These are phyloP conservation scores for Paracentrotus lividus DNA, from an alignment of 53 echinoderm and acorn worm genomes.

Conservation along the genomic window DNA sequence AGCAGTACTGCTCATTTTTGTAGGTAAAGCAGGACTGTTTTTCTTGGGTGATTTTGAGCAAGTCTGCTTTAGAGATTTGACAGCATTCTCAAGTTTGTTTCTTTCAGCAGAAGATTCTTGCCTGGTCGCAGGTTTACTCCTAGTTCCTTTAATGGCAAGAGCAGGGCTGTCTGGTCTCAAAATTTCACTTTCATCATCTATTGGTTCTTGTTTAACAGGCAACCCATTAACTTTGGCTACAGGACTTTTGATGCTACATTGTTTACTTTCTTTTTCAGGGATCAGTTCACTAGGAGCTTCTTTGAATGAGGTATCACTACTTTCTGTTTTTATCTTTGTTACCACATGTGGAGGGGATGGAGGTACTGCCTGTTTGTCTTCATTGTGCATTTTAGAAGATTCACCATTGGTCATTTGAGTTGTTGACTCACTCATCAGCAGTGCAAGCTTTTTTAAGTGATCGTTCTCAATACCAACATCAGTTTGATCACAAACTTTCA, in stretches of 20 bases:
- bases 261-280: neutral
- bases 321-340: neutral
- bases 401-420: neutral
- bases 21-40: slow-evolving; percentile 2
- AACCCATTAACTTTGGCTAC: neutral
- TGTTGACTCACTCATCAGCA: neutral
- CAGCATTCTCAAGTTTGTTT: slow-evolving; percentile 10
- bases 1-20: neutral
- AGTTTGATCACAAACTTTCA: neutral
- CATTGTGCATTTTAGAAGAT: neutral
- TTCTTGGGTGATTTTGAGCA: neutral
- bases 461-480: neutral
- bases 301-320: neutral
- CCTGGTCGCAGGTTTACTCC: neutral
- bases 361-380: neutral
- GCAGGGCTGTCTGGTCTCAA: neutral
- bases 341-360: neutral
- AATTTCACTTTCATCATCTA: slow-evolving; percentile 29
- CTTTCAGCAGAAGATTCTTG: neutral
- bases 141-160: neutral
- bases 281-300: neutral
- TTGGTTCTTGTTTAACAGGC: slow-evolving; percentile 45
- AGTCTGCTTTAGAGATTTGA: neutral
- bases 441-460: slow-evolving; percentile 26
- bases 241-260: neutral